Conservation (phyloP, 2,113 vertebrate genomes). For the Poecile atricapillus region DNA sequence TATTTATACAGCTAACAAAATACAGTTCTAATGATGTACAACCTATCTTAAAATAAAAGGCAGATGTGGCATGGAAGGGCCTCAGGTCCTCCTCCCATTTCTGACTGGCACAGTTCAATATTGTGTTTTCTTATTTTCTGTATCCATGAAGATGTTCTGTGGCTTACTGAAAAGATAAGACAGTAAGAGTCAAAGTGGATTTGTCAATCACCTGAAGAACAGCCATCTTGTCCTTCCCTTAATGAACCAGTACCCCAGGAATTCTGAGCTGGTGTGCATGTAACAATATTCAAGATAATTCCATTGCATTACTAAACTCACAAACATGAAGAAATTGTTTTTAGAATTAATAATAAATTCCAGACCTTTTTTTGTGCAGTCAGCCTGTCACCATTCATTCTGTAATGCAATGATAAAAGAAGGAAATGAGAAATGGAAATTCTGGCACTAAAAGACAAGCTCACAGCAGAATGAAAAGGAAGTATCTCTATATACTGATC, state of each 20-base stretch:
- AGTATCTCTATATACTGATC: background rate
- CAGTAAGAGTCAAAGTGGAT: background rate
- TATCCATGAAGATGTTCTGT: background rate
- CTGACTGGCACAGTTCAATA: background rate
- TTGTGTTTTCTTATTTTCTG: background rate
- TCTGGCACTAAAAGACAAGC: background rate
- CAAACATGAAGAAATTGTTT: background rate
- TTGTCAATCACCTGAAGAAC: background rate
- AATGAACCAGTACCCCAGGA: background rate
- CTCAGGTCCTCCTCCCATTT: background rate
- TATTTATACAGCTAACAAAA: background rate
- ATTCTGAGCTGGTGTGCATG: background rate
- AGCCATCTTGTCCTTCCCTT: background rate
- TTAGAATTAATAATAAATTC: background rate
- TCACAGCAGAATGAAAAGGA: background rate
- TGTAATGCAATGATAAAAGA: background rate
- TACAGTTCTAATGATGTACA: background rate
- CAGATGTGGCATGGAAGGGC: background rate
- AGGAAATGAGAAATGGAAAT: constrained; percentile 30
- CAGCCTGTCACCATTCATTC: background rate
- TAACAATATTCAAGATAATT: background rate
- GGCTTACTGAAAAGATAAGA: background rate
- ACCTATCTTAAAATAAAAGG: background rate
- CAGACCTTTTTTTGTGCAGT: background rate
- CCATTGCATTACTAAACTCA: background rate